These are phyloP conservation scores for Myzus persicae DNA, from an alignment of 1,140 invertebrate species.

Conservation along the genomic window DNA sequence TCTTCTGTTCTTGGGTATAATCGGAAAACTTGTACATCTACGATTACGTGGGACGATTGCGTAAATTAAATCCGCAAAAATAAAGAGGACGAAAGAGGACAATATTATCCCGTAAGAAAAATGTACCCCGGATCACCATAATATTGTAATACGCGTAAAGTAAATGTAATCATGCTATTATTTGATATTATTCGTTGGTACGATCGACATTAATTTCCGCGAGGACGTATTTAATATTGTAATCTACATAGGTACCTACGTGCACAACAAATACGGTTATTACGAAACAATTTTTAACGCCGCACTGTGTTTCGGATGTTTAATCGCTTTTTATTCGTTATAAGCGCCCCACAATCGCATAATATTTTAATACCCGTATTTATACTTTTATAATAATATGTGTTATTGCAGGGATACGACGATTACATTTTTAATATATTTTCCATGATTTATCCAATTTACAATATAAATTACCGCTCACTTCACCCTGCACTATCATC, in stretches of 20 bases:
- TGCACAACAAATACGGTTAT: background rate
- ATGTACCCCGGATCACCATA: background rate
- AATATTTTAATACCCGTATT: no score
- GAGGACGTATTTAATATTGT: background rate
- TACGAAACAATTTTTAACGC: background rate
- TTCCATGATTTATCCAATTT: no score
- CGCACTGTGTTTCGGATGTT: no score
- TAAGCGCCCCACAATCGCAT: background rate
- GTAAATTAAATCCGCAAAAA: background rate
- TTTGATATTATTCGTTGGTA: background rate
- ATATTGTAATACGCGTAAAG: background rate
- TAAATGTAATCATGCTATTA: background rate
- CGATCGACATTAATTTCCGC: background rate
- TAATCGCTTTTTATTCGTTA: no score
- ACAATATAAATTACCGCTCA: background rate
- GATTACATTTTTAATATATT: no score
- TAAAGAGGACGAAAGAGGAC: background rate
- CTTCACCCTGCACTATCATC: background rate
- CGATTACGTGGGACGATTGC: background rate
- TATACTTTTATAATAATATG: no score
- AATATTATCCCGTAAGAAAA: background rate
- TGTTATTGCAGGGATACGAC: no score
- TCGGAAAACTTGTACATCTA: background rate
- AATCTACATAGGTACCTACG: background rate
- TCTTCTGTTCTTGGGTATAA: background rate